Base-by-base conservation (phyloP, 2,797 vertebrate species). In the Trichosurus vulpecula region DNA sequence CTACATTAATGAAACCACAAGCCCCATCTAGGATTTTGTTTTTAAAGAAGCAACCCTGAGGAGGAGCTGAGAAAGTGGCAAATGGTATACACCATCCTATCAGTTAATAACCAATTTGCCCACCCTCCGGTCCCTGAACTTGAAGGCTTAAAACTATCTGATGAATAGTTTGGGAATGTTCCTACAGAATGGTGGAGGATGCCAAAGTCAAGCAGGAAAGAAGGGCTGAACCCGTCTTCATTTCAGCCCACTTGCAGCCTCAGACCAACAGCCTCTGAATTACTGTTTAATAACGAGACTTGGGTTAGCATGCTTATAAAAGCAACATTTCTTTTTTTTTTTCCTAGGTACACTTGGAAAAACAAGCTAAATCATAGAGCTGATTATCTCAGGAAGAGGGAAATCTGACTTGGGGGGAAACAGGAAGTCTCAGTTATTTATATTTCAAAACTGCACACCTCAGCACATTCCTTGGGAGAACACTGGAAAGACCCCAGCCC, bases 401-500 rank as follows among this genome's bases (percentile, higher is more conserved):
- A 97, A 92, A 90, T 47, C 52, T 93, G 52, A 74, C 81, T 96
- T 97, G 89, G 95, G 92, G 91, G 54, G 95, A 94, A 94, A 11
- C 4, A 90, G 87, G 58, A 90, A 92, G 90, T 47, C 58, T 93
- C 30, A 2, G 53, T 31, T 54, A 91, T 51, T n/a, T 58, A 31
- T 3, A 4, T 3, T 4, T 25, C 31, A 54, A 54, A 61, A 91
- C 16, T 29, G 1, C 53, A 47, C 9, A 0, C 1, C 19, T 56
- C 41, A 41, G 52, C 13, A 29, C 10, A 16, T 0, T 56, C 6
- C 30, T 31, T 16, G 52, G 27, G 4, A 52, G 41, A 41, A 41
- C 31, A 52, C n/a, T 13, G 41, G 22, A 12, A 22, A 19, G 25
- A 81, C 2, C 87, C 31, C 51, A 0, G 14, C 22, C 22, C 9